These are phyloP conservation scores for Petroica traversi DNA, from an alignment of 2,113 vertebrate genomes.

Conservation along the genomic window DNA sequence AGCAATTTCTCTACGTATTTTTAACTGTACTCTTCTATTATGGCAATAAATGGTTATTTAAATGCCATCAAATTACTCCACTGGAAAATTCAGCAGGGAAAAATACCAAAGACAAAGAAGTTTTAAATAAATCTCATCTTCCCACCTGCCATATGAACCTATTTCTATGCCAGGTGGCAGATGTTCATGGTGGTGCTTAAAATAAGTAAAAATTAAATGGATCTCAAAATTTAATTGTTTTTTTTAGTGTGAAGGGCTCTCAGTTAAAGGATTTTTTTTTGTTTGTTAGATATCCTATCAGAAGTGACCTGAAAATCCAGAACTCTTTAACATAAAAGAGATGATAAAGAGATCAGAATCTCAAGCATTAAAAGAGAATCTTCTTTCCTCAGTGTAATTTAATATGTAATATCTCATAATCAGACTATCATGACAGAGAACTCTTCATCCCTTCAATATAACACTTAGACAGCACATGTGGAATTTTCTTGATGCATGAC, in stretches of 20 bases:
- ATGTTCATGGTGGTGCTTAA: constrained; percentile 75
- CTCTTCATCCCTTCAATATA: constrained; percentile 22
- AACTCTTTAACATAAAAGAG: background rate
- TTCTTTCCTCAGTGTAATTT: background rate
- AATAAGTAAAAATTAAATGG: constrained; percentile 75
- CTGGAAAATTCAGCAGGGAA: constrained; percentile 66
- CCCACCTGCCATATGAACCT: constrained; percentile 71
- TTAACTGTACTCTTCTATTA: constrained; percentile 70
- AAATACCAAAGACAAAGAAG: constrained; percentile 76
- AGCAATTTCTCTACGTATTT: constrained; percentile 66
- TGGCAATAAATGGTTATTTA: constrained; percentile 74
- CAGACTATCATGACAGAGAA: background rate
- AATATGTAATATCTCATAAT: constrained; percentile 26
- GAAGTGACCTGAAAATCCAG: constrained; percentile 33
- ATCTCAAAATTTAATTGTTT: constrained; percentile 71
- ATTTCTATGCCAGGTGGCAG: constrained; percentile 77
- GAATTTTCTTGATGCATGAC: constrained; percentile 43
- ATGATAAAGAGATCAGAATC: constrained; percentile 22
- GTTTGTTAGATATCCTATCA: constrained; percentile 8
- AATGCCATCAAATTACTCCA: constrained; percentile 72
- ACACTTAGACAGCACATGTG: background rate
- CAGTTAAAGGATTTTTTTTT: constrained; percentile 29
- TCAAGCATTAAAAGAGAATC: constrained; percentile 6
- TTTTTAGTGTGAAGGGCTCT: constrained; percentile 55
- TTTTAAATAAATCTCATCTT: constrained; percentile 77